These are phyloP conservation scores for Lepidurus apus DNA, from an alignment of 1,140 invertebrate genomes.

Conservation along the genomic window DNA sequence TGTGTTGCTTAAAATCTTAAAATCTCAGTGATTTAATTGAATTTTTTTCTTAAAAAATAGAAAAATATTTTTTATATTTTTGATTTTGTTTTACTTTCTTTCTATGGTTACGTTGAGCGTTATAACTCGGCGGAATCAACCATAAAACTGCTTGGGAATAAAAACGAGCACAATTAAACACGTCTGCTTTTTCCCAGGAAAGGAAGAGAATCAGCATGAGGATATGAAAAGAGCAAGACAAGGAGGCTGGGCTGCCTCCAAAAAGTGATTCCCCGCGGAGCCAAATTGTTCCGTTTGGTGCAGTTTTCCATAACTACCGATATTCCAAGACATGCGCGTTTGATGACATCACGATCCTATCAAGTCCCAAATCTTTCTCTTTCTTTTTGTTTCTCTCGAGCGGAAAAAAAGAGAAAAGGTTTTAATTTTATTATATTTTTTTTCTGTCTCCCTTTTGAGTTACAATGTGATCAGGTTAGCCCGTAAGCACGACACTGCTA, in stretches of 20 bases:
- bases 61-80: too few species aligned
- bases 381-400: background rate
- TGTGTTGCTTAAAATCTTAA: too few species aligned
- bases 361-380: background rate
- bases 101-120: too few species aligned
- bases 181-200: too few species aligned
- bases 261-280: constrained; percentile 4
- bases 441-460: background rate
- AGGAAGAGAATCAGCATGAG: background rate
- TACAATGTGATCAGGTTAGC: background rate
- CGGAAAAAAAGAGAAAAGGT: background rate
- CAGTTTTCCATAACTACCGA: background rate
- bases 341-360: background rate
- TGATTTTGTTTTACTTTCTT: too few species aligned
- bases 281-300: background rate
- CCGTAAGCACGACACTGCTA: background rate
- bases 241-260: background rate
- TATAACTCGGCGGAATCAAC: too few species aligned
- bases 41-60: too few species aligned
- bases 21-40: too few species aligned
- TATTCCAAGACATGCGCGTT: background rate
- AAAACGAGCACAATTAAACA: too few species aligned
- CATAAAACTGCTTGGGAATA: too few species aligned
- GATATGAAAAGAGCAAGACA: background rate
- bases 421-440: background rate